Evolutionary conservation across 2,113 vertebrate species (phyloP).

Genomic region (Vidua chalybeata): DNA sequence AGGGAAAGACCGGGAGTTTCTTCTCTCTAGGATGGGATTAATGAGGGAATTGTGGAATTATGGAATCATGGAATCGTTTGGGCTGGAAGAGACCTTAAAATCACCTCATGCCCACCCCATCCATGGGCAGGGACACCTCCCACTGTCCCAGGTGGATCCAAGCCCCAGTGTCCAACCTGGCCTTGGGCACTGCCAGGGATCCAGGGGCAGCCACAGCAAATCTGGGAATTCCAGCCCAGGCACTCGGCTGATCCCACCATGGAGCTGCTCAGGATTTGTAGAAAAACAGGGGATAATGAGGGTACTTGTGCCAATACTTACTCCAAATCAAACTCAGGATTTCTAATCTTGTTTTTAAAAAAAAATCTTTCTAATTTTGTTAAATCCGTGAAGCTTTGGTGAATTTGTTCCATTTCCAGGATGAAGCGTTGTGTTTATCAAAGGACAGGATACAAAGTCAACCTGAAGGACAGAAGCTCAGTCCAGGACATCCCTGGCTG

Average conservation of each 20-base stretch:
- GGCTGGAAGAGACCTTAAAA: background rate
- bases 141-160: rapidly evolving
- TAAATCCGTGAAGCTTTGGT: background rate
- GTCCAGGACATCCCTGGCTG: background rate
- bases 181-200: background rate
- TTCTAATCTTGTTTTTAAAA: background rate
- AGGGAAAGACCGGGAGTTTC: background rate
- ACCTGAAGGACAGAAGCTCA: background rate
- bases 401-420: background rate
- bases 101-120: background rate
- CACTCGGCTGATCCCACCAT: background rate
- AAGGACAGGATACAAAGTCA: background rate
- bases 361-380: background rate
- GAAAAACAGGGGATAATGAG: background rate
- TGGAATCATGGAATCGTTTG: background rate
- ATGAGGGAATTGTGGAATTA: background rate
- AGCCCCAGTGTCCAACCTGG: rapidly evolving
- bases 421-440: background rate
- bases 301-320: background rate
- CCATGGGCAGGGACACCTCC: background rate
- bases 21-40: background rate
- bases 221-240: background rate
- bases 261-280: rapidly evolving
- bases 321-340: background rate
- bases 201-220: background rate